A percentile compares a stretch with the other conserved stretches of the same genome.
phyloP scores from a whole-genome alignment of 2,888 invertebrate genomes.

The Tineola bisselliella region DNA sequence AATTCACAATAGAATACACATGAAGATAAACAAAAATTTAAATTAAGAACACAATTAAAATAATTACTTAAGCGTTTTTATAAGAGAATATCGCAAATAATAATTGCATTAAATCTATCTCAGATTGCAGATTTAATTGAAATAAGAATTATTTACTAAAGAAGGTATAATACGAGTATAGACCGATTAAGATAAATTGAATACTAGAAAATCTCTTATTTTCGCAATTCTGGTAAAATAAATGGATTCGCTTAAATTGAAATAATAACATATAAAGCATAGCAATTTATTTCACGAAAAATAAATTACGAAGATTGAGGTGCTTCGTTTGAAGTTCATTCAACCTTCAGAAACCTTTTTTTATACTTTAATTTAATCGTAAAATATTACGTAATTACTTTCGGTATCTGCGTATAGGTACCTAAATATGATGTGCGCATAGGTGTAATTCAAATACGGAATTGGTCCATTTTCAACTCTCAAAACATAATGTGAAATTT shows the following conservation, averaged over 20 bases:
- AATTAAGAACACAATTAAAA: too few species aligned
- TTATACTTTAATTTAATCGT: background rate
- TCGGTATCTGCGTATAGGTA: background rate
- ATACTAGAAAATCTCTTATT: too few species aligned
- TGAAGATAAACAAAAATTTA: too few species aligned
- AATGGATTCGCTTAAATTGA: background rate
- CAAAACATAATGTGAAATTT: slow-evolving; percentile 8
- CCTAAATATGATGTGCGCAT: background rate
- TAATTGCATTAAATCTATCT: background rate
- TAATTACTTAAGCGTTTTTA: too few species aligned
- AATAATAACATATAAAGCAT: background rate
- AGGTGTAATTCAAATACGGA: background rate
- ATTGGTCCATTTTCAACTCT: background rate
- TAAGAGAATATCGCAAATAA: too few species aligned
- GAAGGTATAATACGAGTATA: too few species aligned
- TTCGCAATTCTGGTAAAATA: background rate
- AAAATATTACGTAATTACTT: background rate
- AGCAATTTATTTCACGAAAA: background rate
- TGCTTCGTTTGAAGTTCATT: background rate
- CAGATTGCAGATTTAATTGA: background rate
- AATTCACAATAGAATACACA: background rate
- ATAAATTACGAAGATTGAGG: background rate
- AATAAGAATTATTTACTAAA: background rate
- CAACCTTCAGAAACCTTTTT: background rate
- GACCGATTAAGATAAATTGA: too few species aligned